Evolutionary conservation across 2,797 vertebrate species (phyloP).

Genomic region (Hephaestus fuliginosus): DNA sequence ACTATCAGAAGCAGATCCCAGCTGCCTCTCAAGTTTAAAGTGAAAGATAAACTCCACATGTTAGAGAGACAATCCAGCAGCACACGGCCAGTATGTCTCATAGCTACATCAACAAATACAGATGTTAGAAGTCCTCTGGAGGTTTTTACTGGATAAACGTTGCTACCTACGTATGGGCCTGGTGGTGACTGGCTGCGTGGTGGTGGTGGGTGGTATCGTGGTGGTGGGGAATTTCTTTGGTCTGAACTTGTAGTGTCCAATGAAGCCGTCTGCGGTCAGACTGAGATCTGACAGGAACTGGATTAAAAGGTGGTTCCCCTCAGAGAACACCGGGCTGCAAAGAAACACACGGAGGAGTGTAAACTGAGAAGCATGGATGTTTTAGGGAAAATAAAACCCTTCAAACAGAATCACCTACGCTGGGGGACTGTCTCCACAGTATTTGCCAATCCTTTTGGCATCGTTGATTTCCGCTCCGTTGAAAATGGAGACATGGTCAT

Average conservation of each 20-base stretch:
- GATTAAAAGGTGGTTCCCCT: slow-evolving; percentile 94
- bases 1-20: slow-evolving; percentile 31
- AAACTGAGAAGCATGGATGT: slow-evolving; percentile 18
- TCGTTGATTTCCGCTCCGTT: slow-evolving; percentile 96
- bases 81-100: slow-evolving; percentile 12
- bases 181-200: slow-evolving; percentile 85
- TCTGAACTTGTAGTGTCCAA: slow-evolving; percentile 97
- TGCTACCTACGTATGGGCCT: slow-evolving; percentile 88
- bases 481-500: slow-evolving; percentile 96
- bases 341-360: slow-evolving; percentile 36
- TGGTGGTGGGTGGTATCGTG: slow-evolving; percentile 83
- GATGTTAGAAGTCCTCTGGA: slow-evolving; percentile 17
- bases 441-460: slow-evolving; percentile 95
- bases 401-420: slow-evolving; percentile 87
- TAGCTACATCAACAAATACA: slow-evolving; percentile 42
- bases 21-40: slow-evolving; percentile 1
- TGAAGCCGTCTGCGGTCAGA: slow-evolving; percentile 97
- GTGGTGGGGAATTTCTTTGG: slow-evolving; percentile 92
- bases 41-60: slow-evolving; percentile 43
- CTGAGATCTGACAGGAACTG: slow-evolving; percentile 99
- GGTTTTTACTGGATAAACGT: slow-evolving; percentile 43
- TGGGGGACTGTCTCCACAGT: slow-evolving; percentile 97
- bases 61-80: slow-evolving; percentile 34
- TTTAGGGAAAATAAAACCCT: slow-evolving; percentile 3
- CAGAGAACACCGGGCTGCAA: slow-evolving; percentile 94